These are phyloP conservation scores for Oplegnathus fasciatus DNA, from an alignment of 2,113 vertebrate genomes.

Conservation along the genomic window DNA sequence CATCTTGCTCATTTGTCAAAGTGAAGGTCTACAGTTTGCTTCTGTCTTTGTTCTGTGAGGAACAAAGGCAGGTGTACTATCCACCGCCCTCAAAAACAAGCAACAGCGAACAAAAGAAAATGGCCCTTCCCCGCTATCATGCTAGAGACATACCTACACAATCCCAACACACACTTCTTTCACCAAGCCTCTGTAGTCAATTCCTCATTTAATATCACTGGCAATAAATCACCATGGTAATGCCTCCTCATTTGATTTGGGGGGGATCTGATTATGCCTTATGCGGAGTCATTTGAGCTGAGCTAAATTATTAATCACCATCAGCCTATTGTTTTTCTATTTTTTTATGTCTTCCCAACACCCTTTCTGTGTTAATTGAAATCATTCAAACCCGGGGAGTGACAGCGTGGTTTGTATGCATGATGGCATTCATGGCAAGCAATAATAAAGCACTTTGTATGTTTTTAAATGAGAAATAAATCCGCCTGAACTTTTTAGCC, in stretches of 20 bases:
- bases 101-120: no score
- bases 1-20: not conserved
- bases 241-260: constrained; percentile 68
- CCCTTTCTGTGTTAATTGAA: constrained; percentile 61
- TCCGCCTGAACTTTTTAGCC: constrained; percentile 6
- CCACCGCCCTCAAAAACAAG: no score
- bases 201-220: constrained; percentile 56
- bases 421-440: constrained; percentile 17
- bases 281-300: constrained; percentile 67
- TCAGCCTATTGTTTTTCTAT: constrained; percentile 61
- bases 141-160: no score
- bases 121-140: no score
- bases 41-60: not conserved
- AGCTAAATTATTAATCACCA: constrained; percentile 74
- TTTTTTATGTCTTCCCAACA: constrained; percentile 43
- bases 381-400: constrained; percentile 46
- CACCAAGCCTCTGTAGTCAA: constrained; percentile 27
- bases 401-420: constrained; percentile 39
- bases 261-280: constrained; percentile 69
- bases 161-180: constrained; percentile 7
- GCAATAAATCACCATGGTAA: constrained; percentile 69
- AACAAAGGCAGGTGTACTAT: no score
- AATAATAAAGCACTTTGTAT: not conserved
- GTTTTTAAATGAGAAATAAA: not conserved
- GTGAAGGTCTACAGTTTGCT: not conserved